Evolutionary conservation across 2,888 invertebrate species (phyloP).

Genomic region (Phyto melanocephala): DNA sequence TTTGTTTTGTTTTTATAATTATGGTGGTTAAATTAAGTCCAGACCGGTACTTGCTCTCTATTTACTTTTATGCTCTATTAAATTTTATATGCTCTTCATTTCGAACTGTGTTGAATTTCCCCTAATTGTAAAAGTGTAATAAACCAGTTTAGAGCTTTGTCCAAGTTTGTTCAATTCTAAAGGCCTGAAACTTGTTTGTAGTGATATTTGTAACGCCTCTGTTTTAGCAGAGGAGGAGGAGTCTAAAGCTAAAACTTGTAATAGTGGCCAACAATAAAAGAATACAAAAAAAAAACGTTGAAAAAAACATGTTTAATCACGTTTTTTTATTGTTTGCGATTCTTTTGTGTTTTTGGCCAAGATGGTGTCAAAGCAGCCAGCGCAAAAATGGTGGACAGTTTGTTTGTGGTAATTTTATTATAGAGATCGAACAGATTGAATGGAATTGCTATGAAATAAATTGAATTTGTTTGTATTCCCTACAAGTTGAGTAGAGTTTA

Average conservation of each 20-base stretch:
- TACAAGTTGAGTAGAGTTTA: constrained; percentile 17
- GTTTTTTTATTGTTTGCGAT: not conserved
- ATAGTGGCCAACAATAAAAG: constrained; percentile 29
- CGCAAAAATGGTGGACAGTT: constrained; percentile 74
- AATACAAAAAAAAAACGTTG: not conserved
- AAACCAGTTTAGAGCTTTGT: constrained; percentile 56
- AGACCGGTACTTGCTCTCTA: constrained; percentile 18
- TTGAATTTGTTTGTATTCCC: constrained; percentile 2
- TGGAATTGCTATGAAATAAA: constrained; percentile 32
- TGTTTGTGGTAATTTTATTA: constrained; percentile 67
- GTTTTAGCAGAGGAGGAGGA: constrained; percentile 53
- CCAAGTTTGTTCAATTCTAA: constrained; percentile 20
- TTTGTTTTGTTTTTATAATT: constrained; percentile 14
- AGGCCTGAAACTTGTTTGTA: constrained; percentile 45
- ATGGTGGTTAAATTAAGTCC: constrained; percentile 49
- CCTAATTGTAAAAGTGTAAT: constrained; percentile 23
- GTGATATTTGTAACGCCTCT: constrained; percentile 35
- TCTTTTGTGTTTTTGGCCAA: constrained; percentile 54
- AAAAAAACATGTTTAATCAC: constrained; percentile 56
- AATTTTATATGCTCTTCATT: not conserved
- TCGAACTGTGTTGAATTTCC: constrained; percentile 51
- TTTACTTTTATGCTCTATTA: not conserved
- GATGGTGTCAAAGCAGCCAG: constrained; percentile 66
- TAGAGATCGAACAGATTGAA: constrained; percentile 53
- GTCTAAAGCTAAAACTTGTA: constrained; percentile 38